phyloP scores from a whole-genome alignment of 2,113 vertebrate species.

The Eira barbara region DNA sequence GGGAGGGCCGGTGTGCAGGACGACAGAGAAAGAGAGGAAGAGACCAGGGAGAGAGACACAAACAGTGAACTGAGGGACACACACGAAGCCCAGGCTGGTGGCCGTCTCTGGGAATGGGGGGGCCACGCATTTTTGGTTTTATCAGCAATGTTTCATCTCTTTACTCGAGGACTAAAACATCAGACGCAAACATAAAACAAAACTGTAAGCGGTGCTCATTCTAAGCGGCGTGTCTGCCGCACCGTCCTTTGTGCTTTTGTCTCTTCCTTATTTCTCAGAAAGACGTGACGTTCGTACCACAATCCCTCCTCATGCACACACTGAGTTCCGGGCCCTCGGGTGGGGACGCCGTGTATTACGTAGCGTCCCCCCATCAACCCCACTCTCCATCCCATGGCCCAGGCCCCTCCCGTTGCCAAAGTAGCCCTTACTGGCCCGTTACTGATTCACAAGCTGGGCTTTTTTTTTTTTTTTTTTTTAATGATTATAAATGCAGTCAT shows the following conservation, averaged over 20 bases:
- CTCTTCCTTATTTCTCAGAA: background rate
- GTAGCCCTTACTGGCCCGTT: background rate
- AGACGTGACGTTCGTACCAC: background rate
- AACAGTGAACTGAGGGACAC: background rate
- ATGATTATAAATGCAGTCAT: background rate
- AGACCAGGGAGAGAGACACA: background rate
- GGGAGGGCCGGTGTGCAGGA: background rate
- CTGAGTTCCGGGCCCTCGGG: background rate
- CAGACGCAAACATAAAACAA: background rate
- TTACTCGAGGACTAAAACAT: background rate
- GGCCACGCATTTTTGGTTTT: background rate
- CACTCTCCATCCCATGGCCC: background rate
- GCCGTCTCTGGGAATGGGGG: background rate
- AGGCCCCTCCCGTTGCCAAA: background rate
- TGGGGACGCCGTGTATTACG: rapidly evolving
- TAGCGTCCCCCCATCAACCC: background rate
- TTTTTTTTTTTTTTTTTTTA: background rate
- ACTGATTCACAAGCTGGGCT: background rate
- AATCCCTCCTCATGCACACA: background rate
- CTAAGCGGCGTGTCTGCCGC: background rate
- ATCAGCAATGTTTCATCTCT: background rate
- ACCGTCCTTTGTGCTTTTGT: background rate
- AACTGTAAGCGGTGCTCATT: background rate
- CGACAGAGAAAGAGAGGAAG: background rate
- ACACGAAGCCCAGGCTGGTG: background rate